Base-by-base conservation (phyloP, 2,888 invertebrate genomes). In the Ditula angustiorana region DNA sequence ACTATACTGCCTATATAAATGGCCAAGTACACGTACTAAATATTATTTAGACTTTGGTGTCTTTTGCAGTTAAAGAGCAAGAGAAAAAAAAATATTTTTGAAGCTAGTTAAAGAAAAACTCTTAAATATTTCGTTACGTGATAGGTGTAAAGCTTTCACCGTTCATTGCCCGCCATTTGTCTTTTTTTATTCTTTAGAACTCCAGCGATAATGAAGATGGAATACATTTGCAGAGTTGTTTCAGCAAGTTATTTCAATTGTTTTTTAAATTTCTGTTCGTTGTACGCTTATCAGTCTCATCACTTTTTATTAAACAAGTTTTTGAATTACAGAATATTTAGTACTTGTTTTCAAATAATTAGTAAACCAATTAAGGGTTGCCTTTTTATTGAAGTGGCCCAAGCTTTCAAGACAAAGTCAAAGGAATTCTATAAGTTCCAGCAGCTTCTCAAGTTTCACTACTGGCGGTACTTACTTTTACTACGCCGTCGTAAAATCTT, bases 381-480 rank as follows among this genome's bases (percentile, higher is more conserved):
- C 1, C 11, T 5, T 37, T 30, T 57, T n/a, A 35, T 35, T 35
- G 16, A 47, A 28, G 19, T 19, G 13, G 37, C 21, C 5, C 19
- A 30, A 35, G 46, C n/a, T 13, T n/a, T 28, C 5, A 44, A 33
- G 23, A 55, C 35, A 61, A 57, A 57, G 28, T 30, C 41, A 50
- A 57, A 50, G 56, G 28, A 53, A 44, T 64, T 53, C 46, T 59
- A 28, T 52, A 58, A 52, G 33, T 63, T 35, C 35, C 53, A 26
- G 8, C 28, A 28, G 16, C 46, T 52, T 44, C 46, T 59, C 53
- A 47, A 64, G 47, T 47, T 44, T 44, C 46, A 37, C 52, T 53
- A 47, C 53, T 28, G n/a, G 50, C 23, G 52, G 47, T 53, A 58
- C 53, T 59, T 64, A 53, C 58, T 64, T 64, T 64, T 64, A 64